phyloP scores from a whole-genome alignment of 2,888 invertebrate species.

The Acleris emargana region DNA sequence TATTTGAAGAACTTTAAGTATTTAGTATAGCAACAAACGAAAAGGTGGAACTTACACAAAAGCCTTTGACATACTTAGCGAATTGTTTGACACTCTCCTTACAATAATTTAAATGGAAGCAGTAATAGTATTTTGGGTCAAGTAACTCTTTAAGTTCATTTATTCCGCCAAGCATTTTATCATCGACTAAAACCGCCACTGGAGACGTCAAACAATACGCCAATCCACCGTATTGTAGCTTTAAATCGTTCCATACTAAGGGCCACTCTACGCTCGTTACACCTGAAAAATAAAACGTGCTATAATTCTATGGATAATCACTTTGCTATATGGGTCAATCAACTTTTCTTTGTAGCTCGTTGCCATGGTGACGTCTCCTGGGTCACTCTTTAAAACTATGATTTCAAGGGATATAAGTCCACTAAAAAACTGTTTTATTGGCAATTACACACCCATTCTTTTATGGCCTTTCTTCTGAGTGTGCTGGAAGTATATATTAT shows the following conservation, averaged over 20 bases:
- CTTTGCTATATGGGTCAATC: no score
- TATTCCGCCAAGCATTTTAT: slow-evolving; percentile 80
- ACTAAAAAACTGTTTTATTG: no score
- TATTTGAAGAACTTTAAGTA: no score
- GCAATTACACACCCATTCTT: no score
- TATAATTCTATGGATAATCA: no score
- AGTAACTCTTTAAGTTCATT: slow-evolving; percentile 72
- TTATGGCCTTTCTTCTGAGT: no score
- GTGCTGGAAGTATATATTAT: no score
- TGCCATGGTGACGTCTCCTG: no score
- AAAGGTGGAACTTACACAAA: slow-evolving; percentile 60
- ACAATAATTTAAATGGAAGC: slow-evolving; percentile 72
- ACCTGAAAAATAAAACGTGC: slow-evolving; percentile 47
- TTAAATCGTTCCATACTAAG: slow-evolving; percentile 60
- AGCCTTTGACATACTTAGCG: slow-evolving; percentile 65
- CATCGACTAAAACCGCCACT: slow-evolving; percentile 78
- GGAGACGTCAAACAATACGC: slow-evolving; percentile 71
- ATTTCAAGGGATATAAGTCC: no score
- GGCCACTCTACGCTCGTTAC: slow-evolving; percentile 72
- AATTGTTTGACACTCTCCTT: slow-evolving; percentile 69
- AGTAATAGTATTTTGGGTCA: slow-evolving; percentile 70
- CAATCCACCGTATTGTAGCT: slow-evolving; percentile 68
- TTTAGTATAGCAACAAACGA: no score
- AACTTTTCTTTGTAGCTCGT: no score
- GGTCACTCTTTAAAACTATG: no score